Conservation (phyloP, 1,140 invertebrate genomes). For the Leucophenga varia region DNA sequence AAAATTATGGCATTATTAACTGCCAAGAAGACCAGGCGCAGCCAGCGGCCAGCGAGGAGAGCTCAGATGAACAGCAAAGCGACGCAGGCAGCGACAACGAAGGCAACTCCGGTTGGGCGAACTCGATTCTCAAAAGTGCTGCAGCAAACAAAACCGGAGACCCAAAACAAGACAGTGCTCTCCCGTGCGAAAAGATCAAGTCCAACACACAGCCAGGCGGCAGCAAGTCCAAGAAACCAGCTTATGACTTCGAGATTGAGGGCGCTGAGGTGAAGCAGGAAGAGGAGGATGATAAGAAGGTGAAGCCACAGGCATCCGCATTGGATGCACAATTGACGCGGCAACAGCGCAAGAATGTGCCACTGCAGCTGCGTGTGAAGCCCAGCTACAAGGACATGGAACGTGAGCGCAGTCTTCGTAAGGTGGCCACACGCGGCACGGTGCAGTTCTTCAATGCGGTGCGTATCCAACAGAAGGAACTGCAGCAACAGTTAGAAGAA, state of each 20-base stretch:
- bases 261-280: constrained; percentile 58
- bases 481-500: constrained; percentile 68
- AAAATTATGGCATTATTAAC: constrained; percentile 25
- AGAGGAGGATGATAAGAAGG: constrained; percentile 47
- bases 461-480: constrained; percentile 74
- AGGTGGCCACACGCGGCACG: constrained; percentile 86
- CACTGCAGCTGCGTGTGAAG: constrained; percentile 70
- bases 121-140: constrained; percentile 34
- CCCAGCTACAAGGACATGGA: constrained; percentile 72
- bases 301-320: constrained; percentile 50
- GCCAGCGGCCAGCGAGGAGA: constrained; percentile 15
- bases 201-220: constrained; percentile 15
- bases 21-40: constrained; percentile 12
- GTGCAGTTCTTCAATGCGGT: constrained; percentile 91
- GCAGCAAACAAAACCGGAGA: constrained; percentile 23
- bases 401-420: constrained; percentile 71
- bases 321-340: constrained; percentile 32
- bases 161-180: constrained; percentile 23
- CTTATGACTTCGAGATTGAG: constrained; percentile 58
- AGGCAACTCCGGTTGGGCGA: constrained; percentile 35
- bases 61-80: constrained; percentile 16
- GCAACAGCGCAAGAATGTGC: constrained; percentile 58
- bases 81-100: constrained; percentile 14
- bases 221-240: constrained; percentile 10
- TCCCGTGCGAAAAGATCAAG: constrained; percentile 32